Evolutionary conservation across 2,888 invertebrate genomes (phyloP).

Genomic region (Calliphora vomitoria): DNA sequence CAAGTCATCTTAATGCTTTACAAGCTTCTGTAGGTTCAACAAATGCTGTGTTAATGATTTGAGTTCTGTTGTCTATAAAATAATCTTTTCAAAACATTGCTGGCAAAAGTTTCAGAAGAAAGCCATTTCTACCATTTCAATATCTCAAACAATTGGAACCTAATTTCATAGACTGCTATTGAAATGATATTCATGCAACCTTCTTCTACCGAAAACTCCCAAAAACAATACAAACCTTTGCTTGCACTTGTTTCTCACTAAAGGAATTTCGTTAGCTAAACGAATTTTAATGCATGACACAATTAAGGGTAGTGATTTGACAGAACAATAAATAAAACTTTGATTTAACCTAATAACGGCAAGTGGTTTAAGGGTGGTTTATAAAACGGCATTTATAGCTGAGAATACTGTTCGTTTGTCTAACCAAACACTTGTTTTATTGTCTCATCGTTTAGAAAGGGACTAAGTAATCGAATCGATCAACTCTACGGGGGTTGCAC

Average conservation of each 20-base stretch:
- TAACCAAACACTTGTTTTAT: conserved; percentile 52
- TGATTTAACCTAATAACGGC: conserved; percentile 26
- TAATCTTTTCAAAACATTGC: too few species aligned
- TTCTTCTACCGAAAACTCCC: neutral
- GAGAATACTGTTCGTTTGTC: neutral
- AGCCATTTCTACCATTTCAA: too few species aligned
- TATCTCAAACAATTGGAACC: too few species aligned
- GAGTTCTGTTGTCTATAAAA: too few species aligned
- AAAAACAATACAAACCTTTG: neutral
- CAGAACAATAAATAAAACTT: neutral
- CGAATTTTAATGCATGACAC: neutral
- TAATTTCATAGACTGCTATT: too few species aligned
- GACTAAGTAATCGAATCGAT: conserved; percentile 24
- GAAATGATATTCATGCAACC: too few species aligned
- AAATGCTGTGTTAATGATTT: too few species aligned
- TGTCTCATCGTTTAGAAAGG: conserved; percentile 27
- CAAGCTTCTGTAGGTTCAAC: too few species aligned
- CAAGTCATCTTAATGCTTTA: too few species aligned
- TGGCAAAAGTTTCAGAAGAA: too few species aligned
- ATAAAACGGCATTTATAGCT: neutral
- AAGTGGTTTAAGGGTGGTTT: conserved; percentile 34
- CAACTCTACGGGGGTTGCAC: conserved; percentile 32
- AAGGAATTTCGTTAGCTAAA: conserved; percentile 10
- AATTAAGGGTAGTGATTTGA: conserved; percentile 17
- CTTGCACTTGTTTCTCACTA: conserved; percentile 47